A percentile compares a stretch with the other conserved stretches of the same genome.
These are phyloP conservation scores for Spea hammondii DNA, from an alignment of 2,797 vertebrate species.

Conservation along the genomic window DNA sequence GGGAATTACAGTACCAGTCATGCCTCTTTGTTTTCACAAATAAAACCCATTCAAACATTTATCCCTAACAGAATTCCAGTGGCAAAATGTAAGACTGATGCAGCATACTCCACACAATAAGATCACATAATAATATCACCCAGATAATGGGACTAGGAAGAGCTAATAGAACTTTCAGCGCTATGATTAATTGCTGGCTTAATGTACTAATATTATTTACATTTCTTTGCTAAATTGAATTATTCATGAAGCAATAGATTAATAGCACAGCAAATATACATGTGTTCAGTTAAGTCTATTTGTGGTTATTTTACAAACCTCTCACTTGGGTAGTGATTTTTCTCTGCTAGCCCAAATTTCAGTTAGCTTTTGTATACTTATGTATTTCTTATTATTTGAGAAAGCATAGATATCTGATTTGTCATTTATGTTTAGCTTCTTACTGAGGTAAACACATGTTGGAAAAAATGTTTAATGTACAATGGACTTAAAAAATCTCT, in stretches of 20 bases:
- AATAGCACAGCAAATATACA: background rate
- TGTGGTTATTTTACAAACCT: conserved; percentile 6
- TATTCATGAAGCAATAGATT: background rate
- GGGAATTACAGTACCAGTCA: no score
- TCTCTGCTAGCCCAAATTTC: background rate
- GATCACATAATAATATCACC: no score
- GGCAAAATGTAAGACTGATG: no score
- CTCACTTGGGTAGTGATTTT: background rate
- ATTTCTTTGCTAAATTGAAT: background rate
- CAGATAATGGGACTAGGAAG: no score
- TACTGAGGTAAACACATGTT: background rate
- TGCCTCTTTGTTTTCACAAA: no score
- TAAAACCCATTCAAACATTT: no score
- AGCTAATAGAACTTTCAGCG: background rate
- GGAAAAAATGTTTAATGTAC: background rate
- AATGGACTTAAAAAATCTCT: no score
- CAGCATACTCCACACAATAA: no score
- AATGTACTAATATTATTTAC: background rate
- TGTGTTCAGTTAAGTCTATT: background rate
- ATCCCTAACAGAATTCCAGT: no score
- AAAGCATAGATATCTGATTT: background rate
- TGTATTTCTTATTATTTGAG: rapidly evolving
- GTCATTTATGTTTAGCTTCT: background rate
- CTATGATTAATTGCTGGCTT: background rate
- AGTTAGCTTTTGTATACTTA: conserved; percentile 13